phyloP scores from a whole-genome alignment of 2,113 vertebrate genomes.

The Hippoglossus stenolepis region DNA sequence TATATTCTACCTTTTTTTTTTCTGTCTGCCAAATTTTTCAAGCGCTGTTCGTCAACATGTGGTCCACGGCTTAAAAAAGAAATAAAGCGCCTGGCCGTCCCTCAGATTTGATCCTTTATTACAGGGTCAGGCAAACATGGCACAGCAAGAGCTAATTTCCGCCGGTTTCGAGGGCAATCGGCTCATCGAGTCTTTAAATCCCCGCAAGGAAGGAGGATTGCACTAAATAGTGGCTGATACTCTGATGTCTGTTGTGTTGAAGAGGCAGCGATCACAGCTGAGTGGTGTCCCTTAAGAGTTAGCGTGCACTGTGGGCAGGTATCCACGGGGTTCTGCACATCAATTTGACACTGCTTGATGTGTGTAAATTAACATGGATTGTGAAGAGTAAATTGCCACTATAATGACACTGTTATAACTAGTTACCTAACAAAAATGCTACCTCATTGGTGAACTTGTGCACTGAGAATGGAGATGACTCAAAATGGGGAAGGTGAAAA shows the following conservation, averaged over 20 bases:
- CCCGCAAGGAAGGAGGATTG: slow-evolving; percentile 42
- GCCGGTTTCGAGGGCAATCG: slow-evolving; percentile 43
- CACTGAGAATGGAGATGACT: no score
- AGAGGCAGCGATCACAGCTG: background rate
- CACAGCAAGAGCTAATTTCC: slow-evolving; percentile 65
- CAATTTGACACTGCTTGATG: no score
- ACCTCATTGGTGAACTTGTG: no score
- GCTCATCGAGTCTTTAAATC: slow-evolving; percentile 64
- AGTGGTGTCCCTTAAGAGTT: no score
- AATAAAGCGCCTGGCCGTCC: slow-evolving; percentile 16
- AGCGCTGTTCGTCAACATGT: slow-evolving; percentile 38
- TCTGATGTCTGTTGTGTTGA: background rate
- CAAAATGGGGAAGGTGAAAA: no score
- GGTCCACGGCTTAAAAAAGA: slow-evolving; percentile 45
- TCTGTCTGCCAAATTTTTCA: slow-evolving; percentile 26
- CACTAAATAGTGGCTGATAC: slow-evolving; percentile 43
- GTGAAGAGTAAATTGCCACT: no score
- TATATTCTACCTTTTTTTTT: slow-evolving; percentile 10
- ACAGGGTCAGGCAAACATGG: slow-evolving; percentile 50
- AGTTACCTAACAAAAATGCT: no score
- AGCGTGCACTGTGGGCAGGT: no score
- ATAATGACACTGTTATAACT: no score
- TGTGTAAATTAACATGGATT: no score
- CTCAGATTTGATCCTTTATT: slow-evolving; percentile 54
- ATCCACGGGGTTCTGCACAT: no score